Base-by-base conservation (phyloP, 2,113 vertebrate genomes). In the Psettodes erumei region DNA sequence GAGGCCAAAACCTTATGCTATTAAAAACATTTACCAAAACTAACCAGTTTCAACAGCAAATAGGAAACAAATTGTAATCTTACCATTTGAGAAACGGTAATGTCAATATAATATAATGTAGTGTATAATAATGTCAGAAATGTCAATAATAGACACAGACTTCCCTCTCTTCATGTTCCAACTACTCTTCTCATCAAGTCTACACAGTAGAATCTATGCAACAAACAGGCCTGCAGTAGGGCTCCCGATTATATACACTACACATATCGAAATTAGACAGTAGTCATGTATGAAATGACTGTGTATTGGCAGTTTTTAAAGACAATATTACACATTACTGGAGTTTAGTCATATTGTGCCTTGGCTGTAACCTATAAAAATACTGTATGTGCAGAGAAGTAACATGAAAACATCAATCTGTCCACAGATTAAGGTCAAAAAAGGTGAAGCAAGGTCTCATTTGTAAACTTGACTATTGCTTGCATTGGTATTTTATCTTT, bases 21-120 rank as follows among this genome's bases (percentile, higher is more conserved):
- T 88, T 89, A 88, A 88, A 92, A 88, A 91, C 84, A 93, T 91
- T 90, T 88, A 91, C 91, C 93, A 92, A 94, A 93, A 92, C 94
- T 91, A 94, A 94, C n/a, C n/a, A n/a, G n/a, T n/a, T n/a, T 42
- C 19, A 53, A 62, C 7, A 4, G 6, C 32, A 7, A 61, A 43
- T 1, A 43, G 8, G 38, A 56, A 35, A 54, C n/a, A 55, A 19
- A 4, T 13, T 8, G 7, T 28, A 16, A 15, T 64, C 21, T 47
- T 21, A 30, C 21, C 6, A 12, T 30, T 27, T 38, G 18, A 18
- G 42, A 40, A 75, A 30, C 4, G n/a, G n/a, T n/a, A n/a, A n/a
- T n/a, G n/a, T n/a, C n/a, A n/a, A n/a, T n/a, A n/a, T n/a, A n/a
- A n/a, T n/a, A n/a, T n/a, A n/a, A n/a, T n/a, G n/a, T n/a, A n/a